These are phyloP conservation scores for Drosophila tani DNA, from an alignment of 1,140 invertebrate species.

Conservation along the genomic window DNA sequence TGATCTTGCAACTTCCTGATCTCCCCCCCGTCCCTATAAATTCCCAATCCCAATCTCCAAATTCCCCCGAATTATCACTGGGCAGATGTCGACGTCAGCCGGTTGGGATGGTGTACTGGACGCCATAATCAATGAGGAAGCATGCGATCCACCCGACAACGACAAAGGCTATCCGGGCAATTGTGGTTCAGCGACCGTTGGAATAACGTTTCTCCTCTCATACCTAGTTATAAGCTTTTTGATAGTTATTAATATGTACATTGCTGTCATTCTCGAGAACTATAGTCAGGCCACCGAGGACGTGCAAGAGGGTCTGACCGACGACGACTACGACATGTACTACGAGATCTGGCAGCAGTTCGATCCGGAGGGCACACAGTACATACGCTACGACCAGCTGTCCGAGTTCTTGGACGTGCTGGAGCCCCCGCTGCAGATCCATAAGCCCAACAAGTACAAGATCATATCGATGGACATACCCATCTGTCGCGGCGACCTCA, in stretches of 20 bases:
- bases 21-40: background rate
- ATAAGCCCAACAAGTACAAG: conserved; percentile 99
- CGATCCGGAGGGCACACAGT: conserved; percentile 98
- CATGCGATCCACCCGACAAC: conserved; percentile 94
- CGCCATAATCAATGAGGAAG: conserved; percentile 97
- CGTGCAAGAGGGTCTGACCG: conserved; percentile 98
- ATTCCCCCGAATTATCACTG: conserved; percentile 22
- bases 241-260: conserved; percentile 99
- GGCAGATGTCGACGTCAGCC: conserved; percentile 98
- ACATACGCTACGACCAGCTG: conserved; percentile 96
- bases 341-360: conserved; percentile 99
- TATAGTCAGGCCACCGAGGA: conserved; percentile 99
- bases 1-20: conserved; percentile 3
- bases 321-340: conserved; percentile 99
- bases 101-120: conserved; percentile 98
- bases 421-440: conserved; percentile 97
- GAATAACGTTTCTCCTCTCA: conserved; percentile 96
- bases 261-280: conserved; percentile 99
- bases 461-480: conserved; percentile 99
- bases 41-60: conserved; percentile 21
- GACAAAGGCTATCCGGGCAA: conserved; percentile 94
- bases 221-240: conserved; percentile 99
- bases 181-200: conserved; percentile 96
- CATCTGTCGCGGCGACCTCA: conserved; percentile 98
- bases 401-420: conserved; percentile 98